A percentile compares a stretch with the other conserved stretches of the same genome.
Conservation (phyloP, 2,888 invertebrate species). For the Alentia gelatinosa region DNA sequence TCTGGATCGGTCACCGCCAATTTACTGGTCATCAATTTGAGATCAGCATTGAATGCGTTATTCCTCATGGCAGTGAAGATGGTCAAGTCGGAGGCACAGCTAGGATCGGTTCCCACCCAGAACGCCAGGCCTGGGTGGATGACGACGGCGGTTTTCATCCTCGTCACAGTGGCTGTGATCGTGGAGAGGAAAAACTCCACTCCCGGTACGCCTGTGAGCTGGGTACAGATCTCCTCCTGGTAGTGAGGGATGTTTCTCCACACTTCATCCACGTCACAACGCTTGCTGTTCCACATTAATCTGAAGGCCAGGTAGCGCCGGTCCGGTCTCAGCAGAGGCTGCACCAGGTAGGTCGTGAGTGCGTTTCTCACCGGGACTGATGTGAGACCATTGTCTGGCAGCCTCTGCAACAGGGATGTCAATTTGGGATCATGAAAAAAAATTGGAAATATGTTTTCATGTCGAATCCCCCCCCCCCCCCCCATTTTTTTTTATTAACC, state of each 20-base stretch:
- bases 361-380: neutral
- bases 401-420: no score
- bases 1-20: neutral
- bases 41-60: neutral
- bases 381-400: neutral
- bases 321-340: neutral
- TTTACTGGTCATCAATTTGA: conserved; percentile 27
- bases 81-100: neutral
- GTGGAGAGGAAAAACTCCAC: conserved; percentile 18
- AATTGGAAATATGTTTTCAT: no score
- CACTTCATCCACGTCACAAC: neutral
- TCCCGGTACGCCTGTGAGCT: neutral
- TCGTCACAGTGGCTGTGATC: conserved; percentile 9
- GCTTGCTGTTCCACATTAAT: conserved; percentile 4
- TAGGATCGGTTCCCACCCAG: conserved; percentile 24
- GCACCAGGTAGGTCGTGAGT: neutral
- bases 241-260: conserved; percentile 22
- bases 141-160: neutral
- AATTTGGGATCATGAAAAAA: no score
- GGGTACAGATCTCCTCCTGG: neutral
- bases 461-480: neutral
- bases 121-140: conserved; percentile 11
- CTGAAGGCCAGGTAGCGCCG: neutral
- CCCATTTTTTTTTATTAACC: no score
- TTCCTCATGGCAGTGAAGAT: neutral